Evolutionary conservation across 2,888 invertebrate genomes (phyloP).

Genomic region (Dendrolimus pini): DNA sequence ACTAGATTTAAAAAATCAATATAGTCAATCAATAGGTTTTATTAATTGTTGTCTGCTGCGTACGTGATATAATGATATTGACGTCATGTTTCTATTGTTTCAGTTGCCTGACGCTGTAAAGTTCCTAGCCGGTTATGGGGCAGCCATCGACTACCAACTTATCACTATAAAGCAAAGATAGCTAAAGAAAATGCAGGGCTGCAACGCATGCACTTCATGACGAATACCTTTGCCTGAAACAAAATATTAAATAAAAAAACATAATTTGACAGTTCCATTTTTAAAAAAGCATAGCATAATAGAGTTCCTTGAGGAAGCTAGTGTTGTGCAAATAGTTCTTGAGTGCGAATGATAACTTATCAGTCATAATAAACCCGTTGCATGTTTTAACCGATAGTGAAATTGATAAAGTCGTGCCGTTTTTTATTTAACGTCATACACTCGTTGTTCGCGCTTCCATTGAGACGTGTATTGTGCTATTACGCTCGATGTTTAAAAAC

Average conservation of each 20-base stretch:
- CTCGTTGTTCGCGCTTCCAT: slow-evolving; percentile 23
- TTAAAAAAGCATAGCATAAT: slow-evolving; percentile 16
- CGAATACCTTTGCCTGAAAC: slow-evolving; percentile 27
- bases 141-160: slow-evolving; percentile 53
- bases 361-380: slow-evolving; percentile 32
- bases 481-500: slow-evolving; percentile 44
- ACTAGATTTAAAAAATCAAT: too few species aligned
- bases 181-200: slow-evolving; percentile 23
- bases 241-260: slow-evolving; percentile 11
- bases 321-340: slow-evolving; percentile 34
- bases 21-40: neutral
- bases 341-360: slow-evolving; percentile 32
- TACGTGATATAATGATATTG: slow-evolving; percentile 31
- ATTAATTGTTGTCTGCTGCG: slow-evolving; percentile 11
- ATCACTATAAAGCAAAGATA: slow-evolving; percentile 24
- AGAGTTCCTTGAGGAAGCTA: slow-evolving; percentile 37
- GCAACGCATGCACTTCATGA: slow-evolving; percentile 40
- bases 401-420: slow-evolving; percentile 29
- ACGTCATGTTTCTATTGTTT: slow-evolving; percentile 50
- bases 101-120: slow-evolving; percentile 61
- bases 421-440: slow-evolving; percentile 26
- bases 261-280: slow-evolving; percentile 18
- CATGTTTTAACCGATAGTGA: slow-evolving; percentile 48
- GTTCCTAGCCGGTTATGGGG: slow-evolving; percentile 62
- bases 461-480: slow-evolving; percentile 32